These are phyloP conservation scores for Drosophila punjabiensis DNA, from an alignment of 1,140 invertebrate genomes.

Conservation along the genomic window DNA sequence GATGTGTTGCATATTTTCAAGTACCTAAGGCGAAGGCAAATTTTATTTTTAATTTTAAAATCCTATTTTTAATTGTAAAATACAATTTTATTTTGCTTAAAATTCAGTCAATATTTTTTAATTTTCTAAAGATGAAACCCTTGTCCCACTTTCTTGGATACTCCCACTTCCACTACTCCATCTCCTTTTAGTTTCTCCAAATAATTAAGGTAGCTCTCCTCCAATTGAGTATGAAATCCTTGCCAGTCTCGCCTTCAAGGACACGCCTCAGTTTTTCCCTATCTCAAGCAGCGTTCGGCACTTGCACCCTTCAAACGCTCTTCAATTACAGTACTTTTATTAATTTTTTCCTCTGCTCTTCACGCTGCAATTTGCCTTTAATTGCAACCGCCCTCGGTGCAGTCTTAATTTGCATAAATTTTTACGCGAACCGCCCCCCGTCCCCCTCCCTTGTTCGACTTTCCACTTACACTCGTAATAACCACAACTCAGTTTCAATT, in stretches of 20 bases:
- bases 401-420: slow-evolving; percentile 63
- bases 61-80: too few species aligned
- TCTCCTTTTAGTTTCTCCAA: neutral
- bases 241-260: slow-evolving; percentile 28
- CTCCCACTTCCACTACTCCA: neutral
- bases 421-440: neutral
- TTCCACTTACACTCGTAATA: slow-evolving; percentile 47
- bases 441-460: neutral
- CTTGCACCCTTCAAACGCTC: slow-evolving; percentile 47
- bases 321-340: slow-evolving; percentile 49
- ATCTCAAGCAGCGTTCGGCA: slow-evolving; percentile 42
- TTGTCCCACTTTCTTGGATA: neutral
- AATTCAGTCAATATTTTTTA: neutral
- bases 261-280: slow-evolving; percentile 5
- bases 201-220: slow-evolving; percentile 11
- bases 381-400: slow-evolving; percentile 31
- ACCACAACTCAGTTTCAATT: slow-evolving; percentile 68
- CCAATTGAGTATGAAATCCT: slow-evolving; percentile 9
- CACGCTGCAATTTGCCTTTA: slow-evolving; percentile 48
- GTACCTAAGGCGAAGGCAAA: neutral
- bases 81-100: neutral
- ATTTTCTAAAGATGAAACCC: too few species aligned
- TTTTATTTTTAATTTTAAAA: too few species aligned
- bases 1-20: neutral
- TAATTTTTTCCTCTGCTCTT: slow-evolving; percentile 21